A percentile compares a stretch with the other conserved stretches of the same genome.
Evolutionary conservation across 1,140 invertebrate species (phyloP).

Genomic region (Luehdorfia chinensis): DNA sequence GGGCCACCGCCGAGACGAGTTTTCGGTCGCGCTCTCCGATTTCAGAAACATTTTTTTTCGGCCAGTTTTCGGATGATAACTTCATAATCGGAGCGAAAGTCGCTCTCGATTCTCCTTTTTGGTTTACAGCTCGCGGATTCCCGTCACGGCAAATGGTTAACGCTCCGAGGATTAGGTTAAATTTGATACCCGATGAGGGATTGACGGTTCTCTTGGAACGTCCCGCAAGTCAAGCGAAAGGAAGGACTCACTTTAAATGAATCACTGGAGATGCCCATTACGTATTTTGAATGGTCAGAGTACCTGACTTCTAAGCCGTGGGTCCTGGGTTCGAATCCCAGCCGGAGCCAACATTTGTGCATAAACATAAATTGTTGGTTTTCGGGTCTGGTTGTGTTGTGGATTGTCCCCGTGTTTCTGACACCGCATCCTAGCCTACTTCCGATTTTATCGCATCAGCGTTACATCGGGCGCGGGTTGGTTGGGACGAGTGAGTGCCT

Average conservation of each 20-base stretch:
- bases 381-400: too few relatives aligned
- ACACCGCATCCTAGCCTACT: too few relatives aligned
- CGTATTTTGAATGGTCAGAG: too few relatives aligned
- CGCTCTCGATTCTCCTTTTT: constrained; percentile 2
- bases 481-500: too few relatives aligned
- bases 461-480: too few relatives aligned
- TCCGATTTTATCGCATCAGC: too few relatives aligned
- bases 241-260: not conserved
- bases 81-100: constrained; percentile 17
- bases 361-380: too few relatives aligned
- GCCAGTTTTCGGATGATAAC: constrained; percentile 18
- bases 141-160: constrained; percentile 1
- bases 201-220: constrained; percentile 11
- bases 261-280: not conserved
- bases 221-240: constrained; percentile 2
- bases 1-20: constrained; percentile 49
- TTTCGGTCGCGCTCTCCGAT: constrained; percentile 49
- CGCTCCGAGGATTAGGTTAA: constrained; percentile 11
- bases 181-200: constrained; percentile 13
- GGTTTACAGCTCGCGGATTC: constrained; percentile 7
- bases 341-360: too few relatives aligned
- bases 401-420: too few relatives aligned
- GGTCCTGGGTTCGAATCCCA: too few relatives aligned
- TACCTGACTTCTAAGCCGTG: too few relatives aligned
- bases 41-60: constrained; percentile 48